phyloP scores from a whole-genome alignment of 2,113 vertebrate species.

The Zingel zingel region DNA sequence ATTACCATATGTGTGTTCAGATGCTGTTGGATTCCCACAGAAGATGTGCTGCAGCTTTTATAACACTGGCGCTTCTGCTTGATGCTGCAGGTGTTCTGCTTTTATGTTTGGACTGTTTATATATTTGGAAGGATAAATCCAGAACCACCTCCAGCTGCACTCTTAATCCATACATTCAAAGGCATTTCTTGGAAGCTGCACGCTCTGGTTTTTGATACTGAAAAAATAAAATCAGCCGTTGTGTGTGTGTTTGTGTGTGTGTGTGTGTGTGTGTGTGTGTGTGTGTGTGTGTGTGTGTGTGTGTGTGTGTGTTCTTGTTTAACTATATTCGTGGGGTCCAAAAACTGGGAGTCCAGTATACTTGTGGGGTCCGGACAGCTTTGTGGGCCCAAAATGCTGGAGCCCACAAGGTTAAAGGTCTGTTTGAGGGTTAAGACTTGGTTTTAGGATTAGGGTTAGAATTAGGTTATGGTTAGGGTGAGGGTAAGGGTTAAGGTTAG shows the following conservation, averaged over 20 bases:
- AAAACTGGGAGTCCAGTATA: no score
- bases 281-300: no score
- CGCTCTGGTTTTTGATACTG: background rate
- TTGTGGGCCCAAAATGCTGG: no score
- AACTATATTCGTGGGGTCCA: no score
- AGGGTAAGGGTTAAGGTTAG: no score
- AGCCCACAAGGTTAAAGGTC: no score
- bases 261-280: background rate
- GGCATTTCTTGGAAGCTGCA: slow-evolving; percentile 1
- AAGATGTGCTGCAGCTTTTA: no score
- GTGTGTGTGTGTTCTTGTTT: no score
- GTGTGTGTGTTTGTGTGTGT: background rate
- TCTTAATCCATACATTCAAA: slow-evolving; percentile 18
- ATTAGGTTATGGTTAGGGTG: no score
- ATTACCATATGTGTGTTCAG: background rate
- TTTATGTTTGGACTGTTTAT: background rate
- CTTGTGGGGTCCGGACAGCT: no score
- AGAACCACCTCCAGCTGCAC: slow-evolving; percentile 38
- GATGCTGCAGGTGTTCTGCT: background rate
- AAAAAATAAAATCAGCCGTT: background rate
- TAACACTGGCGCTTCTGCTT: background rate
- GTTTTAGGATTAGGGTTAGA: no score
- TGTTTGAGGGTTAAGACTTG: no score
- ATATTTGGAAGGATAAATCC: slow-evolving; percentile 11
- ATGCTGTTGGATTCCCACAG: background rate